phyloP scores from a whole-genome alignment of 2,797 vertebrate species.

The Xiphophorus birchmanni region DNA sequence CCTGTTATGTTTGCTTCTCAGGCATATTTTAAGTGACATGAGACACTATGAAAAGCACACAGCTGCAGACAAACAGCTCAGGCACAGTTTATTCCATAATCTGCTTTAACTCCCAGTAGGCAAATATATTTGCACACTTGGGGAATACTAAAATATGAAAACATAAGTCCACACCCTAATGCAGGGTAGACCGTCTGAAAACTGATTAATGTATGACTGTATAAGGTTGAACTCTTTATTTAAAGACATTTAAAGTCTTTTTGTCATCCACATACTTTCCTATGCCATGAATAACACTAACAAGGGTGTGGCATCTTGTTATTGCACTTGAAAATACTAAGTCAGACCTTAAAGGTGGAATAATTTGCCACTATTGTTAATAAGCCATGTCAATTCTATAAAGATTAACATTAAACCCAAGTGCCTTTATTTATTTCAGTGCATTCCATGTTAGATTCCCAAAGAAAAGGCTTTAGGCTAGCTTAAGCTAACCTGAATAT shows the following conservation, averaged over 20 bases:
- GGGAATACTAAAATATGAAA: slow-evolving; percentile 38
- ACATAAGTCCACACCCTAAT: slow-evolving; percentile 42
- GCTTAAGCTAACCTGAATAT: too few relatives aligned
- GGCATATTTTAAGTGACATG: slow-evolving; percentile 22
- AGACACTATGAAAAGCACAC: slow-evolving; percentile 21
- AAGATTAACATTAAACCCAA: too few relatives aligned
- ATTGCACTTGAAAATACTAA: too few relatives aligned
- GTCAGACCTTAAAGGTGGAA: too few relatives aligned
- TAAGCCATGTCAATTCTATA: too few relatives aligned
- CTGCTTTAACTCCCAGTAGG: slow-evolving; percentile 24
- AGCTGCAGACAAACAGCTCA: slow-evolving; percentile 29
- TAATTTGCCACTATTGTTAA: too few relatives aligned
- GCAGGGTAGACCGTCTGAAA: slow-evolving; percentile 4
- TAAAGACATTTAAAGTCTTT: neutral
- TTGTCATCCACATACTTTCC: too few relatives aligned
- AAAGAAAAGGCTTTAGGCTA: too few relatives aligned
- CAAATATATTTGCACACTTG: slow-evolving; percentile 17
- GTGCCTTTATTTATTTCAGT: too few relatives aligned
- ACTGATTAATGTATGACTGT: neutral
- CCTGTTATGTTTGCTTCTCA: slow-evolving; percentile 49
- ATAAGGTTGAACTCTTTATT: neutral
- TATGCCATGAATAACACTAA: too few relatives aligned
- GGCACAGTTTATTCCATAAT: slow-evolving; percentile 16
- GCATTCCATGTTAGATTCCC: too few relatives aligned
- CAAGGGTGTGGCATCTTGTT: too few relatives aligned